Conservation (phyloP, 2,113 vertebrate genomes). For the Tringa solitaria region DNA sequence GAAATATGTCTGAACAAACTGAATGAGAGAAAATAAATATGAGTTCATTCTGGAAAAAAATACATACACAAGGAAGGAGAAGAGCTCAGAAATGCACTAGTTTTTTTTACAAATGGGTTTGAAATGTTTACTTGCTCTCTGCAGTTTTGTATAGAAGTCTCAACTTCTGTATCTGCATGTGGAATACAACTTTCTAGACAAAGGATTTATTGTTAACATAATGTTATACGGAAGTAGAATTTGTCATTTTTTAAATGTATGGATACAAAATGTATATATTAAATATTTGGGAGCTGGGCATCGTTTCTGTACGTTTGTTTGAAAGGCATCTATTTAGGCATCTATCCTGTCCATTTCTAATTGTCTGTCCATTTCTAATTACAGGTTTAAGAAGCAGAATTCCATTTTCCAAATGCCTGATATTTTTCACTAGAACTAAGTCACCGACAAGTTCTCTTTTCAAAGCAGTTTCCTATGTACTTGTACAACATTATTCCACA, state of each 20-base stretch:
- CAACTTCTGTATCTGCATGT: background rate
- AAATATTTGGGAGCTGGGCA: background rate
- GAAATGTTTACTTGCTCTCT: background rate
- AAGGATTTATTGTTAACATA: background rate
- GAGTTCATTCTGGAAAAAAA: background rate
- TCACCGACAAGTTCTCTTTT: slow-evolving; percentile 33
- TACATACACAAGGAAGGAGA: background rate
- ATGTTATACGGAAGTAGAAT: background rate
- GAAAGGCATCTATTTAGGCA: background rate
- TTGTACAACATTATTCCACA: slow-evolving; percentile 65
- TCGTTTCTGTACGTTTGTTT: background rate
- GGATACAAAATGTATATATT: background rate
- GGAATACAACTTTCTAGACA: background rate
- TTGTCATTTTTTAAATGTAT: background rate
- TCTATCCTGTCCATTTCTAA: background rate
- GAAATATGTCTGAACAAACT: background rate
- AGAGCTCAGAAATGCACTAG: background rate
- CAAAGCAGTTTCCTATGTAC: slow-evolving; percentile 44
- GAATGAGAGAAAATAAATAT: background rate
- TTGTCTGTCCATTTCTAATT: background rate
- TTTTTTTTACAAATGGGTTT: background rate
- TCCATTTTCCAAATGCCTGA: background rate
- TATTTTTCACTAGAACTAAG: slow-evolving; percentile 42
- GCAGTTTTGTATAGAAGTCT: background rate
- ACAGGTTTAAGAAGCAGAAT: background rate